A percentile compares a stretch with the other conserved stretches of the same genome.
phyloP scores from a whole-genome alignment of 1,140 invertebrate species.

The Macrostomum lignano region DNA sequence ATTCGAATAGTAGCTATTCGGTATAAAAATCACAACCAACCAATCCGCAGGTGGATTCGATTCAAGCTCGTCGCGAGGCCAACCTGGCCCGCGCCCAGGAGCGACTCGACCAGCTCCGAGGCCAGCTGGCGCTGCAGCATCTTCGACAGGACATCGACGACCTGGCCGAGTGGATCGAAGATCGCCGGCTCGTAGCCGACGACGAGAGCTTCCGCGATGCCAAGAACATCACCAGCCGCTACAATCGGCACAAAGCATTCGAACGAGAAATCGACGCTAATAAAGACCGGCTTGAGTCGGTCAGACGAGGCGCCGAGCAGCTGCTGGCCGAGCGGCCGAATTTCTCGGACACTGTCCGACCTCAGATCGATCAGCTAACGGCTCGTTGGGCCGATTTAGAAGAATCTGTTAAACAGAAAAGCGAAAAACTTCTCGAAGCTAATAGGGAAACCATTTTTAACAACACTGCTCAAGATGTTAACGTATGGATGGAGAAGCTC shows the following conservation, averaged over 20 bases:
- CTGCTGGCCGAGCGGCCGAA: constrained; percentile 6
- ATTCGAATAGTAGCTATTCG: too few species aligned
- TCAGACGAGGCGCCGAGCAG: constrained; percentile 3
- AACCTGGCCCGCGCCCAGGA: not conserved
- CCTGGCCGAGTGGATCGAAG: constrained; percentile 57
- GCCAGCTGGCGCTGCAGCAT: not conserved
- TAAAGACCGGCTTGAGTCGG: constrained; percentile 63
- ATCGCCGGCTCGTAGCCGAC: constrained; percentile 77
- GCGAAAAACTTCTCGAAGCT: constrained; percentile 75
- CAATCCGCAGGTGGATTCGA: too few species aligned
- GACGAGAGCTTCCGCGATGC: constrained; percentile 79
- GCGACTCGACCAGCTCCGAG: not conserved
- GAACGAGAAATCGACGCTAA: constrained; percentile 83
- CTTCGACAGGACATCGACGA: not conserved
- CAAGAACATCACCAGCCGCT: constrained; percentile 84
- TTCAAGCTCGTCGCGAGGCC: constrained; percentile 1
- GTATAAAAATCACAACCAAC: too few species aligned
- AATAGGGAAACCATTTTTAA: too few species aligned
- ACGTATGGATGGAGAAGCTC: not conserved
- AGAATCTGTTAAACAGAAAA: constrained; percentile 68
- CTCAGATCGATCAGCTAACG: constrained; percentile 53
- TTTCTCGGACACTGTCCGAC: constrained; percentile 34
- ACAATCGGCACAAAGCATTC: constrained; percentile 83
- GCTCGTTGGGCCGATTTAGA: constrained; percentile 53
- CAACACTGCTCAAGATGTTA: too few species aligned